These are phyloP conservation scores for Sycobia sp. DNA, from an alignment of 1,140 invertebrate genomes.

Conservation along the genomic window DNA sequence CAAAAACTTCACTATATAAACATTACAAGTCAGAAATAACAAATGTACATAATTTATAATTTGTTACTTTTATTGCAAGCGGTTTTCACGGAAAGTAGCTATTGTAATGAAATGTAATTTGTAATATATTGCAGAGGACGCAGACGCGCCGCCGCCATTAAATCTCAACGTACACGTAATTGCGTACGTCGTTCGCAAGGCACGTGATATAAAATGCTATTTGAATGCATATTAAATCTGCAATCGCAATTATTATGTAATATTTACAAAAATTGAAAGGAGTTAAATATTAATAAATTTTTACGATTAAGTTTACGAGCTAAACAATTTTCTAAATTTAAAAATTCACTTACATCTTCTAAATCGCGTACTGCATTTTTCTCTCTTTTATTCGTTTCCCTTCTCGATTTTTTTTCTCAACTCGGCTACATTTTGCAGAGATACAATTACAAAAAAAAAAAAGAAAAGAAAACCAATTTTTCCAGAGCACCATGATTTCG, in stretches of 20 bases:
- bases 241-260: slow-evolving; percentile 23
- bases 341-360: slow-evolving; percentile 12
- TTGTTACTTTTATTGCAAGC: slow-evolving; percentile 54
- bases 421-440: background rate
- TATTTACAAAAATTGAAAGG: slow-evolving; percentile 24
- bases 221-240: slow-evolving; percentile 6
- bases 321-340: slow-evolving; percentile 8
- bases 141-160: slow-evolving; percentile 39
- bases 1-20: slow-evolving; percentile 31
- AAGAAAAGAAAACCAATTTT: slow-evolving; percentile 3
- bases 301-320: slow-evolving; percentile 18
- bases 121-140: slow-evolving; percentile 43
- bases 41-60: slow-evolving; percentile 44
- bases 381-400: slow-evolving; percentile 5
- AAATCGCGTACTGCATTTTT: background rate
- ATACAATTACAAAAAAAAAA: background rate
- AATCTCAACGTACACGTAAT: slow-evolving; percentile 37
- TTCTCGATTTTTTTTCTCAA: background rate
- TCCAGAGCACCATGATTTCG: slow-evolving; percentile 33
- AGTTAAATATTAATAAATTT: slow-evolving; percentile 23
- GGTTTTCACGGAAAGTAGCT: slow-evolving; percentile 50
- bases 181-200: slow-evolving; percentile 40
- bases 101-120: slow-evolving; percentile 46
- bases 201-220: slow-evolving; percentile 28
- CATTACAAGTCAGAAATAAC: slow-evolving; percentile 32